A percentile compares a stretch with the other conserved stretches of the same genome.
These are phyloP conservation scores for Penaeus indicus DNA, from an alignment of 1,140 invertebrate species.

Conservation along the genomic window DNA sequence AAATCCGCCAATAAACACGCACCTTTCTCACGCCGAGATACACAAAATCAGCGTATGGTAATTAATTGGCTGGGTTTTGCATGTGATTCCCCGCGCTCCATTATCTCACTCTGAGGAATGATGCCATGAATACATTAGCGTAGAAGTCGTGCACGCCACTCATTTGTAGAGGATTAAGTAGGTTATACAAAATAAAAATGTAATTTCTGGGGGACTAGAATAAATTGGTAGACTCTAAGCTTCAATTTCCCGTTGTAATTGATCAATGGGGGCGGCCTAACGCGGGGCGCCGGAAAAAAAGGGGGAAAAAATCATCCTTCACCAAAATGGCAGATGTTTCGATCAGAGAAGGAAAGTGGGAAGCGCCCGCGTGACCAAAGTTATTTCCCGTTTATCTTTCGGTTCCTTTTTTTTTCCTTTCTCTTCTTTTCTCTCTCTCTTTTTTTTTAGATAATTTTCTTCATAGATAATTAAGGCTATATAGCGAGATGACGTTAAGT, in stretches of 20 bases:
- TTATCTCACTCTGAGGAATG: neutral
- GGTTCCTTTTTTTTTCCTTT: neutral
- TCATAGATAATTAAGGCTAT: no score
- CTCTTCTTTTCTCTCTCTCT: neutral
- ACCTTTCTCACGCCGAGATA: neutral
- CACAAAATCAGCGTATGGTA: no score
- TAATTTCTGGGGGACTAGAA: constrained; percentile 62
- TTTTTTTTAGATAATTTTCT: neutral
- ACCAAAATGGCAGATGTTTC: constrained; percentile 35
- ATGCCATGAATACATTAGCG: constrained; percentile 47
- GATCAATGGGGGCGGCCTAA: constrained; percentile 46
- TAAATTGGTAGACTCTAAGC: constrained; percentile 61
- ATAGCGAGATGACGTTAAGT: no score
- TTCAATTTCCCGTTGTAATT: constrained; percentile 60
- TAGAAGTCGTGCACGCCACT: constrained; percentile 52
- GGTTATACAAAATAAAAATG: constrained; percentile 59
- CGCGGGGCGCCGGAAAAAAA: neutral
- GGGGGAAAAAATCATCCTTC: neutral
- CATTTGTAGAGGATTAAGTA: constrained; percentile 60
- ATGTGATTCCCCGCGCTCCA: neutral
- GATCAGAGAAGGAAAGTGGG: constrained; percentile 1
- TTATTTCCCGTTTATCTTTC: neutral
- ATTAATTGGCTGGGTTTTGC: neutral
- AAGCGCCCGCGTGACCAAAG: neutral
- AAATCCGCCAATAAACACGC: no score